Evolutionary conservation across 1,140 invertebrate species (phyloP).

Genomic region (Procambarus virginalis): DNA sequence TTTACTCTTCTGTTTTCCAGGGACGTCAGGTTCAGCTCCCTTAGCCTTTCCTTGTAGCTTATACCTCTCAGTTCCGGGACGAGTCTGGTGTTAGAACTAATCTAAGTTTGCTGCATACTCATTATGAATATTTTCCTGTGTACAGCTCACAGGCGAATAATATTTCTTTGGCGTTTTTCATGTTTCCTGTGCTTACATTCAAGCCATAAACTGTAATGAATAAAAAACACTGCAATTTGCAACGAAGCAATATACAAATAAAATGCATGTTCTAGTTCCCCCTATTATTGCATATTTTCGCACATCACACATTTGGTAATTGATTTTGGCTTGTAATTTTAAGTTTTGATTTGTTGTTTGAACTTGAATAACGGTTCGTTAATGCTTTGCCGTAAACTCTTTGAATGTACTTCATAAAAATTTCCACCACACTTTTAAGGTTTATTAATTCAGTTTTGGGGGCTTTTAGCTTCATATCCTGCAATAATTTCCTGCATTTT

Average conservation of each 20-base stretch:
- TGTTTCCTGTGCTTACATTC: not conserved
- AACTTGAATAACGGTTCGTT: slow-evolving; percentile 48
- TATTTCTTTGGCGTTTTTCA: not conserved
- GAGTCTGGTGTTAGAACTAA: too few species aligned
- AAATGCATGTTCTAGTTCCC: slow-evolving; percentile 24
- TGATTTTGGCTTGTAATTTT: slow-evolving; percentile 48
- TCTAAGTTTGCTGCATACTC: too few species aligned
- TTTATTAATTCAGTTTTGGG: slow-evolving; percentile 50
- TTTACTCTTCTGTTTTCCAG: too few species aligned
- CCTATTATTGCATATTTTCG: slow-evolving; percentile 36
- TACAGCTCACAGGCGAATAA: too few species aligned
- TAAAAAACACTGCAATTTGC: slow-evolving; percentile 26
- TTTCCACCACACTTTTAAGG: slow-evolving; percentile 39
- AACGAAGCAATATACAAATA: slow-evolving; percentile 11
- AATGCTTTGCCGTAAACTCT: slow-evolving; percentile 46
- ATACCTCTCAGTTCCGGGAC: too few species aligned
- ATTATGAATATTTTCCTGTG: not conserved
- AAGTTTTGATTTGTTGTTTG: slow-evolving; percentile 52
- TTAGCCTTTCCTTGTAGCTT: too few species aligned
- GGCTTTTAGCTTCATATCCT: slow-evolving; percentile 33
- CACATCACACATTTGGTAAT: slow-evolving; percentile 41
- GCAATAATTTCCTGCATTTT: slow-evolving; percentile 8
- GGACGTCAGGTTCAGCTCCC: too few species aligned
- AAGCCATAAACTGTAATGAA: not conserved
- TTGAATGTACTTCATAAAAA: slow-evolving; percentile 55